Evolutionary conservation across 2,888 invertebrate species (phyloP), one percentile per base, ranked within the genome.

Genomic region (Dryocosmus kuriphilus): DNA sequence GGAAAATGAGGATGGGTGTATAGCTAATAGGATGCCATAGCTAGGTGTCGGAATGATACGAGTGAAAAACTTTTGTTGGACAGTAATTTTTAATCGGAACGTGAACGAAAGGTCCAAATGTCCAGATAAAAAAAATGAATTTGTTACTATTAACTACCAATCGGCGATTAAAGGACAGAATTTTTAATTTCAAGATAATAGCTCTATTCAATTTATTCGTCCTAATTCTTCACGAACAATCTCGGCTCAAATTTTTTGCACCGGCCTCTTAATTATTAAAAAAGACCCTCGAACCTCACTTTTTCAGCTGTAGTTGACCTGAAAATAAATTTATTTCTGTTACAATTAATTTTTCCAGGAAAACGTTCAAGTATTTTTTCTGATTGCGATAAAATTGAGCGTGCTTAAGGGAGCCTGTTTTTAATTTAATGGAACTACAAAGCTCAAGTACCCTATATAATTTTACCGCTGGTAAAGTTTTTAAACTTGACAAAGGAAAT

Each of bases 1-100:
- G 14, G 55, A 32, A 71, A 67, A 67, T 67, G 46, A 67, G 30
- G 46, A 71, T 71, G 71, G 14, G 30, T n/a, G 14, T 51, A 71
- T 19, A 2, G 41, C 16, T 41, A n/a, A n/a, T n/a, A n/a, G n/a
- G n/a, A n/a, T 16, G 16, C 11, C 41, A 32, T 32, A 7, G 41
- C 2, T 38, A 27, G 46, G 51, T 71, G 71, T 32, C 30, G 1
- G n/a, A 46, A 27, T 46, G 27, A 67, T 71, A 46, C 32, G 46
- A n/a, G 30, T 51, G 30, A 55, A 71, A 51, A 71, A n/a, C 6
- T 71, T 51, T 32, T 19, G 41, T 9, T 24, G 16, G 11, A 19
- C 24, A 11, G 46, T 71, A 71, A 71, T 71, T 71, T 71, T 71
- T 46, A 51, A 71, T 46, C 41, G 19, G 11, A 32, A 14, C 30